Base-by-base conservation (phyloP, 2,888 invertebrate genomes). In the Polymixis lichenea region DNA sequence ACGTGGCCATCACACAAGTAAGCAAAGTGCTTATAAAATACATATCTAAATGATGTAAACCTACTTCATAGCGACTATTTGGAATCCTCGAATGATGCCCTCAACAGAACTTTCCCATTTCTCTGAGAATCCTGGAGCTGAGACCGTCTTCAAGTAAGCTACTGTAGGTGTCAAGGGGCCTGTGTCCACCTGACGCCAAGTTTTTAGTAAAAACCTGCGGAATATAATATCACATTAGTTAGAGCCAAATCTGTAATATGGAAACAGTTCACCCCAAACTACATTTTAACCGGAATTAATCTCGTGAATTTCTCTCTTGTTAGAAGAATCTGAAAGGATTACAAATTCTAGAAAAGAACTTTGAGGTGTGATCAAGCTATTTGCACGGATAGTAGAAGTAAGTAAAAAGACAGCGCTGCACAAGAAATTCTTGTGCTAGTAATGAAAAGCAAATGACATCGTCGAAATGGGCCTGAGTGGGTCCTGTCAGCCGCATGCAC, bases 161-260 rank as follows among this genome's bases (percentile, higher is more conserved):
- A 98, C 97, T 0, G 98, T 98, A 0, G 97, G 97, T 3, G 98
- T 97, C 84, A 98, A 89, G 13, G 95, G 90, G 25, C 96, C 95
- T 0, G 97, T 97, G 66, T 97, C 97, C 51, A 97, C 88, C 8
- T 97, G 97, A 87, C 97, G 97, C 97, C 98, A 98, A 0, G 97
- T 97, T 94, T 99, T 99, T 11, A 98, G 97, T 62, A 99, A 95
- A 92, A 98, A 99, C 87, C 98, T 97, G 85, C 11, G 32, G 66
- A 75, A 74, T 8, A 17, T 22, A 4, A 51, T 11, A 22, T 4
- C 28, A 58, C 46, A 17, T 56, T 15, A 38, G 3, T 56, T 15
- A 38, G 3, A 25, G 7, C 15, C 19, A 49, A 17, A 15, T 60
- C 28, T 60, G 22, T 22, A 60, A 38, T 11, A 60, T 32, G 22